These are phyloP conservation scores for Dasyprocta punctata DNA, from an alignment of 2,113 vertebrate species.

Conservation along the genomic window DNA sequence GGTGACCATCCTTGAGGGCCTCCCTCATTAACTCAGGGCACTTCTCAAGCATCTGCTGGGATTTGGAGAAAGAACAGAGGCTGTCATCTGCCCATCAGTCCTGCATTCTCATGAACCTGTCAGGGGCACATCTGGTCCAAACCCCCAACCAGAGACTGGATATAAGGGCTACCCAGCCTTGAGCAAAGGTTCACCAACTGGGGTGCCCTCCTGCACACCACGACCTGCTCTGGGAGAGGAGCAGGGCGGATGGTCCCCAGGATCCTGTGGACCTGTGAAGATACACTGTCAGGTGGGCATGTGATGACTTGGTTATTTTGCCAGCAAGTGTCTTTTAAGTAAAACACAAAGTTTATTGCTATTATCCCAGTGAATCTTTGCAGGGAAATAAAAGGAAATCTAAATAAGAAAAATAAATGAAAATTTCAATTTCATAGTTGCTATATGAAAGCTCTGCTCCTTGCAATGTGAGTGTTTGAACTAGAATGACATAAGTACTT, in stretches of 20 bases:
- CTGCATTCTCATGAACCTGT: not conserved
- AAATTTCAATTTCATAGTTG: not conserved
- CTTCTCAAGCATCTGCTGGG: not conserved
- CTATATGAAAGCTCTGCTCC: not conserved
- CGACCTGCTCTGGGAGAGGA: accelerated
- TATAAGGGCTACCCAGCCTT: not conserved
- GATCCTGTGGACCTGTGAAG: not conserved
- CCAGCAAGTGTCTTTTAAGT: not conserved
- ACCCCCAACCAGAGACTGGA: not conserved
- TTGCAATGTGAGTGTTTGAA: not conserved
- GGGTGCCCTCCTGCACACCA: too few relatives aligned
- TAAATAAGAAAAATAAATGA: not conserved
- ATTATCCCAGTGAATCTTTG: not conserved
- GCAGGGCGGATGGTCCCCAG: not conserved
- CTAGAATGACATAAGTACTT: not conserved
- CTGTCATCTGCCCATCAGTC: not conserved
- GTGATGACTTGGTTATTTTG: not conserved
- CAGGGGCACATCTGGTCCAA: not conserved
- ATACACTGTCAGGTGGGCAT: not conserved
- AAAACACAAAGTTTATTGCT: not conserved
- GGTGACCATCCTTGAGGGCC: not conserved
- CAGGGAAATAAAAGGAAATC: not conserved
- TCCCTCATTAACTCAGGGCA: not conserved
- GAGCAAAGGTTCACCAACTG: not conserved
- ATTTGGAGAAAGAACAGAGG: not conserved